A percentile compares a stretch with the other conserved stretches of the same genome.
phyloP scores from a whole-genome alignment of 2,888 invertebrate genomes.

The Macropis europaea region DNA sequence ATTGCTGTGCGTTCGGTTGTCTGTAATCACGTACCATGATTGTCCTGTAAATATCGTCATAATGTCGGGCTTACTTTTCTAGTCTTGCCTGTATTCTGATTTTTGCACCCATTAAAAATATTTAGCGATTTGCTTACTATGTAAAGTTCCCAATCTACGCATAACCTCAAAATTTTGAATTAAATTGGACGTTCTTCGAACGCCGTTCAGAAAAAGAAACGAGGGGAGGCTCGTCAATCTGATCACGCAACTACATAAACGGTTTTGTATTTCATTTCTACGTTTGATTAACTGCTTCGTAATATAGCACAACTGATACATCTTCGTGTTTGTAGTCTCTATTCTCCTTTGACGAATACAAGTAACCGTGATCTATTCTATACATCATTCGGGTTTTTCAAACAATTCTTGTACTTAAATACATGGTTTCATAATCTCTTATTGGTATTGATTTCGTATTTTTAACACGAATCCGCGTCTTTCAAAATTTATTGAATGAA shows the following conservation, averaged over 20 bases:
- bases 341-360: constrained; percentile 4
- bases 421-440: constrained; percentile 48
- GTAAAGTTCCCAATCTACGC: constrained; percentile 22
- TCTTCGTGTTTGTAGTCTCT: constrained; percentile 21
- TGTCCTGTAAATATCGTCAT: constrained; percentile 42
- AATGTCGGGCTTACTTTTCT: constrained; percentile 52
- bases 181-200: constrained; percentile 25
- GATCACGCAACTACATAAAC: constrained; percentile 33
- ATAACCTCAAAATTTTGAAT: constrained; percentile 47
- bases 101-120: constrained; percentile 17
- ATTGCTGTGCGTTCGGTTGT: constrained; percentile 49
- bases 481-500: not conserved
- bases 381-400: constrained; percentile 1
- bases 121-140: constrained; percentile 1
- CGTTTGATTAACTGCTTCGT: constrained; percentile 37
- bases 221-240: constrained; percentile 32
- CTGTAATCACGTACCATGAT: constrained; percentile 51
- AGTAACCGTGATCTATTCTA: constrained; percentile 18
- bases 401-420: constrained; percentile 36
- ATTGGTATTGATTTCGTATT: not conserved
- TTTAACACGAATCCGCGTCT: not conserved
- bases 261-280: constrained; percentile 6
- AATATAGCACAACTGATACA: constrained; percentile 41
- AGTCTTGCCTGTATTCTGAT: constrained; percentile 42
- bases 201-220: constrained; percentile 32